Evolutionary conservation across 2,797 vertebrate species (phyloP), one percentile per base, ranked within the genome.

Genomic region (Poliocrania exsul): DNA sequence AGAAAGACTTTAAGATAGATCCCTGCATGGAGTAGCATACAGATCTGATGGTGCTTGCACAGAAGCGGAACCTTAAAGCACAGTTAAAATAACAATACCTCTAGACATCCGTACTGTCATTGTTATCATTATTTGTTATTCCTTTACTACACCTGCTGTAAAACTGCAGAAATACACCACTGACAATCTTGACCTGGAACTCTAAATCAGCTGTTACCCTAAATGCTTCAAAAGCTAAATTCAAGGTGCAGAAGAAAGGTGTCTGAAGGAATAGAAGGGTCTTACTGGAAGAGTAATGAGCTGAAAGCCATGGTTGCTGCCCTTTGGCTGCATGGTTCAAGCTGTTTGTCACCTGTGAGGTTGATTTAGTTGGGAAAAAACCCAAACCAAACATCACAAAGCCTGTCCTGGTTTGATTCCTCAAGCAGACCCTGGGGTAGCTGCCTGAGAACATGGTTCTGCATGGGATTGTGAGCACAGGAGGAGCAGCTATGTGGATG

Each of bases 21-120:
- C 53, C 26, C 60, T 60, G 47, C 49, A 1, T 77, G 57, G 83
- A 67, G 69, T 23, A 42, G 79, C 75, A 66, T 81, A 87, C 83
- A 72, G 65, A 95, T 95, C 81, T 0, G 1, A 40, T 54, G 58
- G 46, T 77, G 31, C 46, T 94, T 74, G 58, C 13, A 9, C 19
- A 10, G 31, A 72, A 81, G 40, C 13, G 20, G 42, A 78, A 38
- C 29, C 49, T 73, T 75, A 67, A 77, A 77, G n/a, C 15, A 37
- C 28, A 2, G 42, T 73, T 89, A 33, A 78, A 93, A 73, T 75
- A 74, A 33, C 29, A 40, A n/a, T 50, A 20, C 19, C 8, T 11
- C 18, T 29, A 54, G 57, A 58, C 23, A 40, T 65, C 26, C 0
- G 0, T n/a, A 28, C 16, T 46, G n/a, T 56, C 8, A 4, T 25